Conservation (phyloP, 2,888 invertebrate species). For the Parnassius smintheus region DNA sequence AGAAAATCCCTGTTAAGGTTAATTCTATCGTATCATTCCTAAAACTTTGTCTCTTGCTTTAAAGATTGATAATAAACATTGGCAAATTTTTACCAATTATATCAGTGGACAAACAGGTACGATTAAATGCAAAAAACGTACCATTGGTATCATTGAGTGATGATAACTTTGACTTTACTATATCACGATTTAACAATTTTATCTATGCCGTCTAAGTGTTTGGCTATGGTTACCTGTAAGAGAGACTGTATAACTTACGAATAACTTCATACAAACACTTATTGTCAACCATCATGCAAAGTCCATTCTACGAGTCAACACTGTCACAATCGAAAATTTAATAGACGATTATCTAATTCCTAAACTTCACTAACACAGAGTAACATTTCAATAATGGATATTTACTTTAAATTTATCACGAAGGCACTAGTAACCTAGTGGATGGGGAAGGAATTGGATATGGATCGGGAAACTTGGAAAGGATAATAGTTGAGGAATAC, state of each 20-base stretch:
- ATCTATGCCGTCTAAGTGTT: background rate
- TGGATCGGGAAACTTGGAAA: background rate
- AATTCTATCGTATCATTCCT: background rate
- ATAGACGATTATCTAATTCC: constrained; percentile 44
- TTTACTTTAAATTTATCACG: constrained; percentile 39
- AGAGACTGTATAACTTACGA: background rate
- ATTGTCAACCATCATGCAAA: constrained; percentile 30
- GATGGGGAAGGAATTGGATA: constrained; percentile 41
- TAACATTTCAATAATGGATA: constrained; percentile 47
- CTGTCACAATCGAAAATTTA: constrained; percentile 29
- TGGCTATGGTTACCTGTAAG: background rate
- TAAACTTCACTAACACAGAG: constrained; percentile 71
- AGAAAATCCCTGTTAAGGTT: constrained; percentile 5
- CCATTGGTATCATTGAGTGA: no score
- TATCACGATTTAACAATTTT: no score
- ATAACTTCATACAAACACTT: constrained; percentile 1
- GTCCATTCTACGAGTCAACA: constrained; percentile 14
- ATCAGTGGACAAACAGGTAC: no score
- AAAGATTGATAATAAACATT: no score
- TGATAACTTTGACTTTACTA: no score
- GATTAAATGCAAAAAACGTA: no score
- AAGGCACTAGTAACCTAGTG: constrained; percentile 78
- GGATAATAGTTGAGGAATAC: constrained; percentile 8
- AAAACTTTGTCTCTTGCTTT: no score
- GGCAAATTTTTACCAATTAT: no score